Conservation (phyloP, 1,140 invertebrate species). For the Danaus plexippus region DNA sequence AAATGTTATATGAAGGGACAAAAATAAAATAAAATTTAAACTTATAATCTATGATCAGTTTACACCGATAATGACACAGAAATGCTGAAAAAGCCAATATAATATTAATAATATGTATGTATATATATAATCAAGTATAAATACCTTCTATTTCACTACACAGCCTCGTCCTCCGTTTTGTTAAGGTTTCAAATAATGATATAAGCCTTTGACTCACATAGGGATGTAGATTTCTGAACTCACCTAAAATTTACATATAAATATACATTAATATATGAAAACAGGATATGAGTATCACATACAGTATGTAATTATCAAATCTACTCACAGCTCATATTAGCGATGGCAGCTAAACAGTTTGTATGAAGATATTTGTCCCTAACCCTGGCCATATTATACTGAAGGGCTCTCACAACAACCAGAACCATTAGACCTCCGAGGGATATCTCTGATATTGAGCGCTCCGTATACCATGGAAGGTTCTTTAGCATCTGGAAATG, state of each 20-base stretch:
- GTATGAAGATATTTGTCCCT: slow-evolving; percentile 97
- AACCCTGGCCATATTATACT: slow-evolving; percentile 98
- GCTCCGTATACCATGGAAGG: slow-evolving; percentile 93
- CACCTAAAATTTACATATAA: slow-evolving; percentile 74
- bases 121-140: too few relatives aligned
- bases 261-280: slow-evolving; percentile 5
- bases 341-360: slow-evolving; percentile 96
- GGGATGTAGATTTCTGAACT: slow-evolving; percentile 94
- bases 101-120: too few relatives aligned
- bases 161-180: slow-evolving; percentile 81
- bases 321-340: slow-evolving; percentile 87
- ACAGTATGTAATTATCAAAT: background rate
- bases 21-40: too few relatives aligned
- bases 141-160: slow-evolving; percentile 68
- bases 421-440: slow-evolving; percentile 96
- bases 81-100: too few relatives aligned
- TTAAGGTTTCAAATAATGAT: slow-evolving; percentile 89
- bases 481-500: slow-evolving; percentile 84
- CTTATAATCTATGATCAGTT: too few relatives aligned
- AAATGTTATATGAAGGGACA: too few relatives aligned
- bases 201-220: slow-evolving; percentile 96
- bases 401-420: slow-evolving; percentile 95
- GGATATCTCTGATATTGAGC: slow-evolving; percentile 91
- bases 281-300: slow-evolving; percentile 1
- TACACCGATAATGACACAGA: too few relatives aligned